Evolutionary conservation across 2,113 vertebrate species (phyloP).

Genomic region (Trachemys scripta): DNA sequence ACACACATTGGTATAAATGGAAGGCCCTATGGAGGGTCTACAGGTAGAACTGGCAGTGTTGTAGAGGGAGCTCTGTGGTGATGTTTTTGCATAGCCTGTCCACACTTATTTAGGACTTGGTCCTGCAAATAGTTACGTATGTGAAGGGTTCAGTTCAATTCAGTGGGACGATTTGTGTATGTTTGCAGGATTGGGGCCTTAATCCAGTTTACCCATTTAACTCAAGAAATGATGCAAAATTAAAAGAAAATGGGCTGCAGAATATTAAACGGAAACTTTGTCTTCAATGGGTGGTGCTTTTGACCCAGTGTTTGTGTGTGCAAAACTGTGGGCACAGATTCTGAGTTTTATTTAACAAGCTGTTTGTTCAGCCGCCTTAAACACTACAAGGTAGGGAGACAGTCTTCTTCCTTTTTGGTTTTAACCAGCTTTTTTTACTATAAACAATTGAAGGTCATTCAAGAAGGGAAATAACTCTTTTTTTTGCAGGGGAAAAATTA

Average conservation of each 20-base stretch:
- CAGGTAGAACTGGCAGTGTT: background rate
- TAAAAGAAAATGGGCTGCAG: slow-evolving; percentile 24
- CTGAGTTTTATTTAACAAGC: background rate
- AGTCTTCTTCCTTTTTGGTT: background rate
- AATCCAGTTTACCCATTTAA: background rate
- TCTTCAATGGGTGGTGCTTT: slow-evolving; percentile 14
- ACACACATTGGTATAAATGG: background rate
- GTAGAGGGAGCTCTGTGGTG: background rate
- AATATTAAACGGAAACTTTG: slow-evolving; percentile 9
- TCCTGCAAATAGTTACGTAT: background rate
- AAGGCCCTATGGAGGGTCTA: background rate
- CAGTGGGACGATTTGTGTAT: background rate
- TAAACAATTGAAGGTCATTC: background rate
- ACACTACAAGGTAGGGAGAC: background rate
- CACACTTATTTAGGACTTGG: fast-evolving
- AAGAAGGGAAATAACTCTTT: background rate
- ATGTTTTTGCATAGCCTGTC: background rate
- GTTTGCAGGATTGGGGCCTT: background rate
- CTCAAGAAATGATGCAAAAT: slow-evolving; percentile 33
- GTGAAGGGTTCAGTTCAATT: background rate
- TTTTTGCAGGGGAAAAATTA: background rate
- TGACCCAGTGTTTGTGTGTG: background rate
- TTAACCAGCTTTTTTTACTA: background rate
- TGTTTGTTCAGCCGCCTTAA: slow-evolving; percentile 13
- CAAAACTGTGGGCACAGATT: slow-evolving; percentile 25